Percentiles rank a stretch among this genome's conserved stretches.
phyloP scores from a whole-genome alignment of 2,888 invertebrate species.

The Spicauda simplicius region DNA sequence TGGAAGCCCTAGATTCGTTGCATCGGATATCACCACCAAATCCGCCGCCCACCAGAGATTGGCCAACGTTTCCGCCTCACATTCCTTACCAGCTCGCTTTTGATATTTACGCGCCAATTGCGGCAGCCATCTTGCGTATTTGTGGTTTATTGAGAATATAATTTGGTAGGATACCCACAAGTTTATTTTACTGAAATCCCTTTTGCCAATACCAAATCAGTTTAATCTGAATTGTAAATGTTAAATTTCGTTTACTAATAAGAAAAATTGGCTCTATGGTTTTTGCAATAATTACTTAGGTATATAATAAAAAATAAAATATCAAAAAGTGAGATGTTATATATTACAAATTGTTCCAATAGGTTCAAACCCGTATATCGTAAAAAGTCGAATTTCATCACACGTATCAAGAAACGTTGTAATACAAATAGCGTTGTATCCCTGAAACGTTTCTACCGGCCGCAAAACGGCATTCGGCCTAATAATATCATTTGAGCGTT shows the following conservation, averaged over 20 bases:
- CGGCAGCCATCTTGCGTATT: conserved; percentile 52
- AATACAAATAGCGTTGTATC: conserved; percentile 49
- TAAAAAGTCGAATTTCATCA: conserved; percentile 25
- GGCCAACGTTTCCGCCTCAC: conserved; percentile 71
- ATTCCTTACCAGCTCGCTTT: conserved; percentile 61
- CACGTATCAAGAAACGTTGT: conserved; percentile 18
- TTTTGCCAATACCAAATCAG: no score
- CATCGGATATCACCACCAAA: conserved; percentile 42
- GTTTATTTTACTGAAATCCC: background rate
- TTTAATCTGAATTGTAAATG: no score
- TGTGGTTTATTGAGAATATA: conserved; percentile 27
- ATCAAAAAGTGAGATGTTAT: no score
- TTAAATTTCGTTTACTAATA: no score
- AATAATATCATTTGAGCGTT: conserved; percentile 45
- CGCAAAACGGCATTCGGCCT: conserved; percentile 46
- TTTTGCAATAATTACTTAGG: no score
- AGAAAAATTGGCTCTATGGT: no score
- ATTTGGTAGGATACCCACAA: conserved; percentile 5
- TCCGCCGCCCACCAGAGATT: conserved; percentile 64
- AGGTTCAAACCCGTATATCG: background rate
- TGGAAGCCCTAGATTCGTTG: conserved; percentile 29
- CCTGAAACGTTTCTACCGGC: conserved; percentile 57
- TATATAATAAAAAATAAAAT: no score
- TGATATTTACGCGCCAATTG: conserved; percentile 53
- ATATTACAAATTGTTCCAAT: no score